Base-by-base conservation (phyloP, 2,797 vertebrate genomes). In the Pangasius krempfi region DNA sequence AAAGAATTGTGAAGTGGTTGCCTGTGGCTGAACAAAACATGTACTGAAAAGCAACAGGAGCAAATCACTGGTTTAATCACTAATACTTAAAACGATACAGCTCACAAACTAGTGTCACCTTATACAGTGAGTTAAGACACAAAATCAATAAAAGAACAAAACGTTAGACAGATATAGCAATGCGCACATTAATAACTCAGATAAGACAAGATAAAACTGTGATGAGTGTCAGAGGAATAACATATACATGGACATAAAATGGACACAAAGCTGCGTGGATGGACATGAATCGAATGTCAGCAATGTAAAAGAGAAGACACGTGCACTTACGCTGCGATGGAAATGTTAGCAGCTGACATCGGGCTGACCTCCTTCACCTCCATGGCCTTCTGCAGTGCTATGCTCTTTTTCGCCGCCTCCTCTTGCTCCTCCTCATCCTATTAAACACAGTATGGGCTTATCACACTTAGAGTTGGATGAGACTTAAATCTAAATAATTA, bases 311-410 rank as follows among this genome's bases (percentile, higher is more conserved):
- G 33, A 58, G 40, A 44, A 84, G 50, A 7, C 27, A 10, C 0
- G n/a, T 40, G 84, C 70, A 95, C 99, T 99, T 97, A 99, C 98
- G 98, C 96, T 10, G 98, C 93, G 0, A 99, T 97, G 22, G 99
- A 99, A 92, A 99, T 97, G 94, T 99, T 99, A 56, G 98, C 97
- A 0, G 98, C 99, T 0, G 98, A 99, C 94, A 99, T 96, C 6
- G 99, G 98, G 91, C 99, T 99, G 94, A 99, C 98, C 94, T 99
- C 99, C 0, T 98, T 98, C 90, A 99, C 99, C 93, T 99, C 99
- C 94, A 98, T 96, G 84, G 98, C 99, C 91, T 99, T 99, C 87
- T 99, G 99, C 91, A 99, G 94, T 2, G 99, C 98, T 0, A 99
- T 96, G 92, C 98, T 99, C 93, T 99, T 99, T 87, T 98, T 99